Percentiles rank a stretch among this genome's conserved stretches.
These are phyloP conservation scores for Perca flavescens DNA, from an alignment of 2,113 vertebrate species.

Conservation along the genomic window DNA sequence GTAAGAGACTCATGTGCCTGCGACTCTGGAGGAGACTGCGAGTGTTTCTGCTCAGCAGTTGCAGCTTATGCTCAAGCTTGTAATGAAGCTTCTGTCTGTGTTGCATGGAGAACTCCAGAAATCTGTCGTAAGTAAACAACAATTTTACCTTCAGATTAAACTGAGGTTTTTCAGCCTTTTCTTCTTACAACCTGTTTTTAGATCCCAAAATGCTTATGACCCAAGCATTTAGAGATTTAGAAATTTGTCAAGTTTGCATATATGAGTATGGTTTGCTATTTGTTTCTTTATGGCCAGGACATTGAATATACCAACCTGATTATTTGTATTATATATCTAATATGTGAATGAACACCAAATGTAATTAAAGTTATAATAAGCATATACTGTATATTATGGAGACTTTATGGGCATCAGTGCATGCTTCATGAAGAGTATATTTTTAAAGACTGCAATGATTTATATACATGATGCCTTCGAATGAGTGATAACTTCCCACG, in stretches of 20 bases:
- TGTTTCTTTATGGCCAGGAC: background rate
- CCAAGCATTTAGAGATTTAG: background rate
- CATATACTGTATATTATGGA: no score
- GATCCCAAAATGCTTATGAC: background rate
- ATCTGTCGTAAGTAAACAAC: constrained; percentile 85
- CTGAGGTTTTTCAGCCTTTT: background rate
- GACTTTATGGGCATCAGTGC: background rate
- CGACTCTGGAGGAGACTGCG: constrained; percentile 86
- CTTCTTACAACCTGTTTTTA: background rate
- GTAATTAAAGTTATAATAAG: no score
- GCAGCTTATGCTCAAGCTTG: constrained; percentile 87
- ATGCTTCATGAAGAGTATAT: background rate
- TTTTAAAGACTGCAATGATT: background rate
- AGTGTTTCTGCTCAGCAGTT: constrained; percentile 87
- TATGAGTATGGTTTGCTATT: background rate
- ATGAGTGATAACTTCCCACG: background rate
- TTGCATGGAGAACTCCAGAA: constrained; percentile 86
- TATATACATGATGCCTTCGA: background rate
- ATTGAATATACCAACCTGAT: background rate
- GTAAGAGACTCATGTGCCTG: constrained; percentile 87
- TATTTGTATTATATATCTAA: background rate
- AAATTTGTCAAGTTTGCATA: background rate
- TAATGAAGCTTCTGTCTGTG: constrained; percentile 82
- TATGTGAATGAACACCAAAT: background rate
- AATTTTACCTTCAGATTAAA: background rate